Conservation (phyloP, 2,888 invertebrate genomes). For the Tillus elongatus region DNA sequence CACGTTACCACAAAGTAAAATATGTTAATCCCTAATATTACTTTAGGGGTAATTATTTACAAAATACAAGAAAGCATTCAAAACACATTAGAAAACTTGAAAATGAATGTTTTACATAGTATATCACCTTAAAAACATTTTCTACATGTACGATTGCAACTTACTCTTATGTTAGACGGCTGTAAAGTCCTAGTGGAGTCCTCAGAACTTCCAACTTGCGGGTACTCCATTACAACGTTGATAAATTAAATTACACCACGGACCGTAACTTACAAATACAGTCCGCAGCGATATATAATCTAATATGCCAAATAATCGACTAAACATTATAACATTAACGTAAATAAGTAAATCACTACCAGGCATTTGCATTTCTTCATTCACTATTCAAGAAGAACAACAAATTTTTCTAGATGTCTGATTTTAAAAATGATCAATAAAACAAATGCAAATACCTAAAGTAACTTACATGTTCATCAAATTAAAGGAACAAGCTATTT, state of each 20-base stretch:
- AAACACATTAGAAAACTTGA: no score
- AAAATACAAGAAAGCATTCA: no score
- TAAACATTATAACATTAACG: neutral
- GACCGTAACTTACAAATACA: constrained; percentile 45
- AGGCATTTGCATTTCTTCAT: no score
- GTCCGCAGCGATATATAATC: constrained; percentile 32
- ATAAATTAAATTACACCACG: constrained; percentile 31
- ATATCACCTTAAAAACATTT: constrained; percentile 20
- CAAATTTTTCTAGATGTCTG: constrained; percentile 6
- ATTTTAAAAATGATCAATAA: neutral
- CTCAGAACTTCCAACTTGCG: constrained; percentile 30
- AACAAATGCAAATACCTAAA: constrained; percentile 10
- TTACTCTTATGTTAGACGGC: constrained; percentile 29
- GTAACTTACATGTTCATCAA: neutral
- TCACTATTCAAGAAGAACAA: no score
- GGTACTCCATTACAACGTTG: constrained; percentile 28
- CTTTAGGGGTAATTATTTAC: no score
- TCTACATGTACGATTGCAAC: constrained; percentile 29
- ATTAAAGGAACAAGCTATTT: constrained; percentile 7
- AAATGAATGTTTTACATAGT: no score
- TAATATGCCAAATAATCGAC: constrained; percentile 22
- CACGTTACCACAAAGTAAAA: no score
- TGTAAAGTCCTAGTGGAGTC: constrained; percentile 27
- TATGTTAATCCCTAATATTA: no score
- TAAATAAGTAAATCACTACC: no score